Evolutionary conservation across 2,888 invertebrate species (phyloP).

Genomic region (Epinotia bilunana): DNA sequence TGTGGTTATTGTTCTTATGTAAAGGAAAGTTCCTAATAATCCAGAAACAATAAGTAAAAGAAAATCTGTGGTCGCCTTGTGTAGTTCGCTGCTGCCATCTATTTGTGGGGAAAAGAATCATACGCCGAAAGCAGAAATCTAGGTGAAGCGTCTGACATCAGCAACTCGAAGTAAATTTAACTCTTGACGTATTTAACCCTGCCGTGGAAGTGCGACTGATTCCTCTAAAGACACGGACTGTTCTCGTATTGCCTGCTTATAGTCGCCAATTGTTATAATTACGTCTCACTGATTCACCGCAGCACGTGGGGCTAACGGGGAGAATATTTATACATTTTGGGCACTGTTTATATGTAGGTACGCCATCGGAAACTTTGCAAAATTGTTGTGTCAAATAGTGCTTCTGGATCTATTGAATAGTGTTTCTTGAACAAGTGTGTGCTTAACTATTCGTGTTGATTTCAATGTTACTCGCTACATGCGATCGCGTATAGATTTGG

Average conservation of each 20-base stretch:
- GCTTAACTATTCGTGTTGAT: slow-evolving; percentile 1
- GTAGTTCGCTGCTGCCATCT: slow-evolving; percentile 73
- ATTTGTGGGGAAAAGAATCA: slow-evolving; percentile 68
- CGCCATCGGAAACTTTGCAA: not conserved
- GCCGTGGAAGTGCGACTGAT: slow-evolving; percentile 55
- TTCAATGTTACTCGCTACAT: not conserved
- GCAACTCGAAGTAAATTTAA: slow-evolving; percentile 80
- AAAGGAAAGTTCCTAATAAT: not conserved
- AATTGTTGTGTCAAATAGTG: slow-evolving; percentile 11
- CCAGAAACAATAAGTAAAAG: slow-evolving; percentile 5
- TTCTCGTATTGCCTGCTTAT: slow-evolving; percentile 58
- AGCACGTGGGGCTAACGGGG: slow-evolving; percentile 39
- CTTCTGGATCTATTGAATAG: not conserved
- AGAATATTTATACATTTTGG: slow-evolving; percentile 41
- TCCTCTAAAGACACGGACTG: slow-evolving; percentile 67
- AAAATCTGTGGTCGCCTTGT: slow-evolving; percentile 52
- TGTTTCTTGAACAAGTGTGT: not conserved
- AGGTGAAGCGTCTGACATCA: slow-evolving; percentile 83
- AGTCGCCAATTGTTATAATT: slow-evolving; percentile 56
- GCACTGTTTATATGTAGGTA: slow-evolving; percentile 40
- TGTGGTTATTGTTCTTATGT: slow-evolving; percentile 13
- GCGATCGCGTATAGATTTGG: not conserved
- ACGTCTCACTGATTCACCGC: slow-evolving; percentile 41
- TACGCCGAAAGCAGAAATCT: slow-evolving; percentile 73
- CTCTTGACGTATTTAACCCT: slow-evolving; percentile 75